phyloP scores from a whole-genome alignment of 64 coral and sea anemone species.

The Acropora tenuis region DNA sequence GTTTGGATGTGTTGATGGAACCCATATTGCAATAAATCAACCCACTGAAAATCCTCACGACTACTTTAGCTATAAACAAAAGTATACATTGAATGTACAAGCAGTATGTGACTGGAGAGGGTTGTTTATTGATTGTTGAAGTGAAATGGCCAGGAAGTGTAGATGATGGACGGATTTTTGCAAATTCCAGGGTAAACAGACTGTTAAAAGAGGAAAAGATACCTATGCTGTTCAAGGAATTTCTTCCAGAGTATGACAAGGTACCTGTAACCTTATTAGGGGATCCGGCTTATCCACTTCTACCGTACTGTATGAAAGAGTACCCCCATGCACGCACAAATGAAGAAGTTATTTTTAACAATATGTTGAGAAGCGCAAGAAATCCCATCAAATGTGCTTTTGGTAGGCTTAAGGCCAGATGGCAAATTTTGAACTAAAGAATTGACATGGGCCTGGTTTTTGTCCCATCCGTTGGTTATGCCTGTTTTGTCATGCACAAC shows the following conservation, averaged over 20 bases:
- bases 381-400: conserved; percentile 48
- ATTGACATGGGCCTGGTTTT: not conserved
- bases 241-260: conserved; percentile 58
- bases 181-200: conserved; percentile 41
- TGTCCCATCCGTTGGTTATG: conserved; percentile 31
- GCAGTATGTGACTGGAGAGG: conserved; percentile 32
- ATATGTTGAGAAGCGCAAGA: conserved; percentile 29
- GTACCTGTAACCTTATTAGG: conserved; percentile 32
- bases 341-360: conserved; percentile 52
- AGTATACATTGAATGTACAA: conserved; percentile 37
- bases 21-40: conserved; percentile 18
- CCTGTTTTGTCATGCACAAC: conserved; percentile 42
- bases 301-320: conserved; percentile 65
- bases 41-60: conserved; percentile 30
- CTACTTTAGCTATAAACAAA: conserved; percentile 13
- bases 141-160: conserved; percentile 52
- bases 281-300: conserved; percentile 39
- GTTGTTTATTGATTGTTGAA: conserved; percentile 22
- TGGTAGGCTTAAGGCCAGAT: conserved; percentile 20
- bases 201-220: conserved; percentile 24
- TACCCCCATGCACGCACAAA: conserved; percentile 12
- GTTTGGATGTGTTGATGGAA: conserved; percentile 53
- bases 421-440: conserved; percentile 10
- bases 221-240: not conserved
- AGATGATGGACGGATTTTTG: conserved; percentile 43